phyloP scores from a whole-genome alignment of 2,113 vertebrate genomes.

The Callopanchax toddi region DNA sequence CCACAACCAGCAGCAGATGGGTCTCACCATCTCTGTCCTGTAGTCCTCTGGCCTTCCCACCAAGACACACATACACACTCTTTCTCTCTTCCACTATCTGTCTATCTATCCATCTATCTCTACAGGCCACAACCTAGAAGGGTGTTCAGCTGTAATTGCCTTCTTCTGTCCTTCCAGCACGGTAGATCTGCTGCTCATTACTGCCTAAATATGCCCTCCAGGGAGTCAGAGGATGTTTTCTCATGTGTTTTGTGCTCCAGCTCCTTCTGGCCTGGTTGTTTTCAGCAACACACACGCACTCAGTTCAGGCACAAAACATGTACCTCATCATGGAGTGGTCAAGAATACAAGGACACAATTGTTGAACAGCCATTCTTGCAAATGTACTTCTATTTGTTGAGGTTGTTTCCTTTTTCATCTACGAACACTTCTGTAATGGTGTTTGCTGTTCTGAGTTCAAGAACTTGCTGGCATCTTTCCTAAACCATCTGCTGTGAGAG shows the following conservation, averaged over 20 bases:
- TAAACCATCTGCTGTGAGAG: constrained; percentile 60
- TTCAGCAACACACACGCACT: constrained; percentile 1
- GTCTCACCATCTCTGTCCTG: constrained; percentile 59
- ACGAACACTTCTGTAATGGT: constrained; percentile 1
- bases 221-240: constrained; percentile 41
- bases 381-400: constrained; percentile 6
- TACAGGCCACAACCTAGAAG: constrained; percentile 57
- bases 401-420: constrained; percentile 1
- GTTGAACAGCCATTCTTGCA: constrained; percentile 3
- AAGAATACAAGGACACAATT: constrained; percentile 1
- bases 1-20: constrained; percentile 75
- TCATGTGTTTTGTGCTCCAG: constrained; percentile 8
- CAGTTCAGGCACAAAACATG: neutral
- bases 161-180: constrained; percentile 68
- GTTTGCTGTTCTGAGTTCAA: constrained; percentile 37
- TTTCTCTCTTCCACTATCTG: neutral
- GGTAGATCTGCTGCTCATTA: constrained; percentile 72
- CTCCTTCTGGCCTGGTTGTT: neutral
- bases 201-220: constrained; percentile 50
- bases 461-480: constrained; percentile 49
- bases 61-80: constrained; percentile 36
- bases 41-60: constrained; percentile 53
- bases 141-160: constrained; percentile 67
- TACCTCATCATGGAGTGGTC: neutral
- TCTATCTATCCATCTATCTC: constrained; percentile 13